Percentiles rank a stretch among this genome's conserved stretches.
Conservation (phyloP, 64 coral and sea anemone species). For the Dendronephthya gigantea region DNA sequence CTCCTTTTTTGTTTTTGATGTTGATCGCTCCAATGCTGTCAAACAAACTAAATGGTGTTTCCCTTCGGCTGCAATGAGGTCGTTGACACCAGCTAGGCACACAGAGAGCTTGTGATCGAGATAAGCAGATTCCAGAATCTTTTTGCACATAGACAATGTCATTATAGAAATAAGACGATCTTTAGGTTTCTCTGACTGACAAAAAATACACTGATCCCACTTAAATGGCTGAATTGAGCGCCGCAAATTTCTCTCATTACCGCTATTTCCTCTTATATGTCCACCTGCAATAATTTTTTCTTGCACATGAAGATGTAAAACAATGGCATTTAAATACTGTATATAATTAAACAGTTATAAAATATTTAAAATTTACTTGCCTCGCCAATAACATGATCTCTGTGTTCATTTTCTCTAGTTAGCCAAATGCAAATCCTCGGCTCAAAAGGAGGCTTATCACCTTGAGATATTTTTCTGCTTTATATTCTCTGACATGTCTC, state of each 20-base stretch:
- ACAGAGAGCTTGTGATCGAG: not conserved
- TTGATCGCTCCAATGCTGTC: not conserved
- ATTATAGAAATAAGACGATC: constrained; percentile 39
- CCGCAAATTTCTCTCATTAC: not conserved
- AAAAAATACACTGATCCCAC: constrained; percentile 47
- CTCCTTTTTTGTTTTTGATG: not conserved
- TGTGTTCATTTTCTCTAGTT: not conserved
- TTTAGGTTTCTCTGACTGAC: constrained; percentile 33
- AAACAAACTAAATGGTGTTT: constrained; percentile 47
- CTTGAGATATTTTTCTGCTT: too few species aligned
- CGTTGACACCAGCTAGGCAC: constrained; percentile 41
- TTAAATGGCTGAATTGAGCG: constrained; percentile 4
- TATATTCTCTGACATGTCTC: too few species aligned
- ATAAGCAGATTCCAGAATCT: constrained; percentile 22
- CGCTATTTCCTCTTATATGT: not conserved
- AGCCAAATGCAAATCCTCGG: too few species aligned
- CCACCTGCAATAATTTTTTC: not conserved
- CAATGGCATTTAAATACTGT: too few species aligned
- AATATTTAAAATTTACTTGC: too few species aligned
- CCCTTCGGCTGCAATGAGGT: constrained; percentile 33
- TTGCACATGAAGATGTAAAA: too few species aligned
- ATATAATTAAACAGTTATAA: too few species aligned
- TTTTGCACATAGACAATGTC: constrained; percentile 36
- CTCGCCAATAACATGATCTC: not conserved
- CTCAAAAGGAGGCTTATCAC: too few species aligned